Conservation (phyloP, 2,113 vertebrate species). For the Eira barbara region DNA sequence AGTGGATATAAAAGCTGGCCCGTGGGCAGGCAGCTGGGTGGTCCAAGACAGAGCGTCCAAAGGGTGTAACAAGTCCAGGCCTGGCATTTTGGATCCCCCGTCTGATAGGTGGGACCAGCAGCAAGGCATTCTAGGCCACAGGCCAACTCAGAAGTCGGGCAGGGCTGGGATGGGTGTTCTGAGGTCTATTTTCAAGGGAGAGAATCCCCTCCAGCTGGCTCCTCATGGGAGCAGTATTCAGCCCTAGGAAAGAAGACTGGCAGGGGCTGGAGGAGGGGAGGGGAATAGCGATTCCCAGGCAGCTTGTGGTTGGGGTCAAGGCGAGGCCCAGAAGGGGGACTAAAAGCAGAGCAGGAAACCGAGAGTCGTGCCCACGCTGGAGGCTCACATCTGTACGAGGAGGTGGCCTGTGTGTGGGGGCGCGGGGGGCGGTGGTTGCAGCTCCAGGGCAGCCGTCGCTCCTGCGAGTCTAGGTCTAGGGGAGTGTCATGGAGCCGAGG, state of each 20-base stretch:
- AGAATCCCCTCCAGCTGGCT: conserved; percentile 41
- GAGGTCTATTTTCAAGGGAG: conserved; percentile 26
- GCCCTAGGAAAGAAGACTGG: background rate
- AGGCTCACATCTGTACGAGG: background rate
- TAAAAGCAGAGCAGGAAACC: background rate
- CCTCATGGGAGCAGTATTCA: background rate
- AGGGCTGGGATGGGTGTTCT: conserved; percentile 47
- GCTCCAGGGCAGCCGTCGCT: background rate
- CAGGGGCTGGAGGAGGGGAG: background rate
- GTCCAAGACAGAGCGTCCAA: conserved; percentile 54
- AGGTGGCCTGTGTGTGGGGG: background rate
- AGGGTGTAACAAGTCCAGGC: conserved; percentile 68
- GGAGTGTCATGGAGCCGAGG: background rate
- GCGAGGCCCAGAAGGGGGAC: background rate
- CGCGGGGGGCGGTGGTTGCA: accelerated
- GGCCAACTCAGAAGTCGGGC: conserved; percentile 64
- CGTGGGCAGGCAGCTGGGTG: conserved; percentile 59
- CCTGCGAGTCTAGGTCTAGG: too few relatives aligned
- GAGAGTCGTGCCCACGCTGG: accelerated
- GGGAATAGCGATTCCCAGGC: background rate
- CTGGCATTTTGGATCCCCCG: conserved; percentile 55
- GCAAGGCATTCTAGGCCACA: conserved; percentile 57
- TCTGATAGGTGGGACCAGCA: conserved; percentile 60
- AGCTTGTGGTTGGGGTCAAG: background rate
- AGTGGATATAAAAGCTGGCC: conserved; percentile 21